Evolutionary conservation across 2,113 vertebrate genomes (phyloP).

Genomic region (Puffinus mauretanicus): DNA sequence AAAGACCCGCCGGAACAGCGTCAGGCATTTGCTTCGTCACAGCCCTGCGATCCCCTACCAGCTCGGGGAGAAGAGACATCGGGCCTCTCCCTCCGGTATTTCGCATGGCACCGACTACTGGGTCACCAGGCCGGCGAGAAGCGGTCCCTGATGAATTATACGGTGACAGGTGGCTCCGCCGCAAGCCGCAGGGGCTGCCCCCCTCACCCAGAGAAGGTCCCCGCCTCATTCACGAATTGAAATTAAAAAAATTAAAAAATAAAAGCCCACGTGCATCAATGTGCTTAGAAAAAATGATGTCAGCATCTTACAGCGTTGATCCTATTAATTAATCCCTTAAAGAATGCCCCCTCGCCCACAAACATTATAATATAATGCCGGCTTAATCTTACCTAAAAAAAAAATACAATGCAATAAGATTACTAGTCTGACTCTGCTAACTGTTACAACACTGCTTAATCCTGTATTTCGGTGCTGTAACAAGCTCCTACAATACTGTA

Average conservation of each 20-base stretch:
- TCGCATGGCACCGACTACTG: not conserved
- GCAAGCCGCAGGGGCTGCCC: not conserved
- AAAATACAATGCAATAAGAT: conserved; percentile 42
- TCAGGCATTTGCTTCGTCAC: not conserved
- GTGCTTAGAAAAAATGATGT: conserved; percentile 4
- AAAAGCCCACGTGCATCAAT: not conserved
- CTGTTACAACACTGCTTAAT: conserved; percentile 38
- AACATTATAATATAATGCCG: conserved; percentile 14
- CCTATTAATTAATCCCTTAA: conserved; percentile 56
- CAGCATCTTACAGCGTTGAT: conserved; percentile 3
- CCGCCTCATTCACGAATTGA: conserved; percentile 4
- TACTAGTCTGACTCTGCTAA: conserved; percentile 48
- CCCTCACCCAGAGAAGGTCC: not conserved
- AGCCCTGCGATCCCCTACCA: not conserved
- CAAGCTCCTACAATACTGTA: conserved; percentile 20
- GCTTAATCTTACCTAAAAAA: conserved; percentile 49
- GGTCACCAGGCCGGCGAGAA: not conserved
- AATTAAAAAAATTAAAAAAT: not conserved
- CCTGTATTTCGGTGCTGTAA: conserved; percentile 1
- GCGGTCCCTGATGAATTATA: not conserved
- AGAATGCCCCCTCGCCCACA: conserved; percentile 23
- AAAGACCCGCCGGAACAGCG: not conserved
- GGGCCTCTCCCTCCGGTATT: not conserved
- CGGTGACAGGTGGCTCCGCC: not conserved
- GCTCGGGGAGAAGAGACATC: not conserved